These are phyloP conservation scores for Procambarus clarkii DNA, from an alignment of 1,140 invertebrate genomes.

Conservation along the genomic window DNA sequence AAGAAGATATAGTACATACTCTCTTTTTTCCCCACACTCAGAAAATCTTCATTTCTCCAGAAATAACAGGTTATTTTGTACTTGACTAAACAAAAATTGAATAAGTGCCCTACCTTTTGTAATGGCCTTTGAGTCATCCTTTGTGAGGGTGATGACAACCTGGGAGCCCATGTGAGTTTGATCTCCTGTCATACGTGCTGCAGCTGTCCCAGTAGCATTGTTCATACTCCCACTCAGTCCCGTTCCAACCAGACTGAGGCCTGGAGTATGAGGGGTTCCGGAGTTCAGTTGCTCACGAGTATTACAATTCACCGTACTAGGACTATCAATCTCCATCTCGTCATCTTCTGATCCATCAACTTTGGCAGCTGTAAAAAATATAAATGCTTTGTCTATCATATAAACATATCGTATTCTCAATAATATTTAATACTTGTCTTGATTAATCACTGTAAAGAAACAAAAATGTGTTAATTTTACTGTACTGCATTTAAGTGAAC, in stretches of 20 bases:
- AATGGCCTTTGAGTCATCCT: conserved; percentile 48
- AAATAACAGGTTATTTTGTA: too few relatives aligned
- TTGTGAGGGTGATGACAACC: conserved; percentile 46
- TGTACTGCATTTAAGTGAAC: too few relatives aligned
- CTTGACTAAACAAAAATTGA: too few relatives aligned
- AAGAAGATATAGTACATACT: too few relatives aligned
- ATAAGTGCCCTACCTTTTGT: conserved; percentile 19
- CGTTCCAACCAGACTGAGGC: conserved; percentile 47
- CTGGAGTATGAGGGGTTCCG: conserved; percentile 46
- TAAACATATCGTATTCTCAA: too few relatives aligned
- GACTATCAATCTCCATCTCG: conserved; percentile 15
- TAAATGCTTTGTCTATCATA: background rate
- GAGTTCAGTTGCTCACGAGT: conserved; percentile 19
- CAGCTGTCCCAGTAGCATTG: conserved; percentile 22
- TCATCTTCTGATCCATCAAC: conserved; percentile 39
- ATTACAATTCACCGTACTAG: background rate
- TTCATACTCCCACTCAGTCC: conserved; percentile 57
- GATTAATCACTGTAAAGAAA: too few relatives aligned
- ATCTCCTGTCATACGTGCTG: conserved; percentile 46
- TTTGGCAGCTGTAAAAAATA: conserved; percentile 35
- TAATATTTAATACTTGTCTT: too few relatives aligned
- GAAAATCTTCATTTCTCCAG: too few relatives aligned
- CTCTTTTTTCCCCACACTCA: too few relatives aligned
- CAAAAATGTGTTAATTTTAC: too few relatives aligned
- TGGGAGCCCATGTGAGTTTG: conserved; percentile 36